Conservation (phyloP, 2,797 vertebrate species). For the Caiman crocodilus region DNA sequence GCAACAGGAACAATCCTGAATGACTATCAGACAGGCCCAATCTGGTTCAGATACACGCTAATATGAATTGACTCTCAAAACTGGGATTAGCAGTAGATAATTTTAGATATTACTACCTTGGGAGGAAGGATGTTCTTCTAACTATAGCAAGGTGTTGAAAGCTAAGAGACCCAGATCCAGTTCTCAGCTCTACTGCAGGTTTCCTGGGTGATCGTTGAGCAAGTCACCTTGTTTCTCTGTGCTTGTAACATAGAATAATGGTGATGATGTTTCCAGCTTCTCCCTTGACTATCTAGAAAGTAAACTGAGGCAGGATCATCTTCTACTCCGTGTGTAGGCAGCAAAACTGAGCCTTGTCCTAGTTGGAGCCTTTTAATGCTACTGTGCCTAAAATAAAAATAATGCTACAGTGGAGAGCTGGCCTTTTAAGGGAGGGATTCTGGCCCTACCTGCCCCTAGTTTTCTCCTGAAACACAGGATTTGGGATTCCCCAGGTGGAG, state of each 20-base stretch:
- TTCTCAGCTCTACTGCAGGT: too few relatives aligned
- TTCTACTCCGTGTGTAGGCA: not conserved
- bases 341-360: not conserved
- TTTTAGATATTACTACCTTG: too few relatives aligned
- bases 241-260: not conserved
- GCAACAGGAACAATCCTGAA: not conserved
- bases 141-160: too few relatives aligned
- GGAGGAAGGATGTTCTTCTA: too few relatives aligned
- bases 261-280: not conserved
- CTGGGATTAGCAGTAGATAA: not conserved
- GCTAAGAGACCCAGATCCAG: too few relatives aligned
- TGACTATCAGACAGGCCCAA: not conserved
- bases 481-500: not conserved
- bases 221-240: too few relatives aligned
- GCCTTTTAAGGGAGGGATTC: not conserved
- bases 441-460: not conserved
- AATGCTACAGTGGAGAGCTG: not conserved
- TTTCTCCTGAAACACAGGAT: not conserved
- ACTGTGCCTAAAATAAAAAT: not conserved
- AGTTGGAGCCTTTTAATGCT: not conserved
- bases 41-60: not conserved
- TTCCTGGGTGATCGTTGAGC: too few relatives aligned
- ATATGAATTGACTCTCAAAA: not conserved
- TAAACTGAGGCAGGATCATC: not conserved
- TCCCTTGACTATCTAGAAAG: not conserved